These are phyloP conservation scores for Alfaro cultratus DNA, from an alignment of 2,797 vertebrate species.

Conservation along the genomic window DNA sequence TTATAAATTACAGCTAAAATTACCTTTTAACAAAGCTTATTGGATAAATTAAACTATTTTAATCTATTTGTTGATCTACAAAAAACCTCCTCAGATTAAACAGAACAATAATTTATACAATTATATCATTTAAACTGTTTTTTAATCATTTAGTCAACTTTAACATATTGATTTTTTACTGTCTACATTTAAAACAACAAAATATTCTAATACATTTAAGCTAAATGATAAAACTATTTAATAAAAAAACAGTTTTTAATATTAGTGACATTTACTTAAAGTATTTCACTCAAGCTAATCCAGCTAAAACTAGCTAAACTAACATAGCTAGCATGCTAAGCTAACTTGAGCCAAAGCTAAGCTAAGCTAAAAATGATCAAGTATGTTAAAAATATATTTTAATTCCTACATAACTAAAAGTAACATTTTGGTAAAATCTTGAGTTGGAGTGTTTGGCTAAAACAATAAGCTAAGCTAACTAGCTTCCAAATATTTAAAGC, in stretches of 20 bases:
- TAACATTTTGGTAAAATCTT: not conserved
- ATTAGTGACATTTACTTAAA: not conserved
- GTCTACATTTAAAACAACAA: not conserved
- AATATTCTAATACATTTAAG: not conserved
- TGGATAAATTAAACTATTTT: not conserved
- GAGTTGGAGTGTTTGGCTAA: not conserved
- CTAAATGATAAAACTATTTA: not conserved
- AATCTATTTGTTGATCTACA: not conserved
- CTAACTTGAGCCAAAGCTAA: not conserved
- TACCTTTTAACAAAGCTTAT: not conserved
- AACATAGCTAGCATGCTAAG: no score
- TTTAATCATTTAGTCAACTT: not conserved
- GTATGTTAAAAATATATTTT: not conserved
- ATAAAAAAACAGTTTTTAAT: not conserved
- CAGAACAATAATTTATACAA: not conserved
- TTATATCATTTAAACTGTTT: not conserved
- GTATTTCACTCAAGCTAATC: conserved; percentile 1
- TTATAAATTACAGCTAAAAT: not conserved
- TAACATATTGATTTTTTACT: not conserved
- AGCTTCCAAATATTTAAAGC: not conserved
- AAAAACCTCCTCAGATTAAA: not conserved
- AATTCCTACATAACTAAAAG: not conserved
- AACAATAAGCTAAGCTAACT: not conserved
- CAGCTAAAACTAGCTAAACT: not conserved
- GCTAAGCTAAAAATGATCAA: not conserved